A percentile compares a stretch with the other conserved stretches of the same genome.
phyloP scores from a whole-genome alignment of 2,888 invertebrate species.

The Cosmopolites sordidus region DNA sequence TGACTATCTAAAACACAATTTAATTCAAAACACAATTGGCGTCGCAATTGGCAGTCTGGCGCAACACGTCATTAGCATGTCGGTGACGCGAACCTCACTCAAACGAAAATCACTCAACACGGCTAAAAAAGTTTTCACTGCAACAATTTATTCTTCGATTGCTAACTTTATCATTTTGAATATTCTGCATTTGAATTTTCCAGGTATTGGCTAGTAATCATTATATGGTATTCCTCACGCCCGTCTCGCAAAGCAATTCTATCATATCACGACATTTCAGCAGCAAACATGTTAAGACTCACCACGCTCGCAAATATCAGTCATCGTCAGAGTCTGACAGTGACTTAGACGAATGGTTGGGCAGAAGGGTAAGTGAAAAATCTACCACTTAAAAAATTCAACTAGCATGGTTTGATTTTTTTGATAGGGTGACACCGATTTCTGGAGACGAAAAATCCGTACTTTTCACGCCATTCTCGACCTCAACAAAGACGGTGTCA shows the following conservation, averaged over 20 bases:
- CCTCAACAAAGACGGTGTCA: conserved; percentile 80
- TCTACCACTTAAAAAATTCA: no score
- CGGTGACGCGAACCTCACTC: no score
- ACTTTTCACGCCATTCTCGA: conserved; percentile 79
- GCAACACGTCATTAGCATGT: no score
- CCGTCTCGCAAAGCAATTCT: conserved; percentile 5
- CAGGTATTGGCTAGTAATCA: conserved; percentile 25
- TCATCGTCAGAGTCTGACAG: conserved; percentile 53
- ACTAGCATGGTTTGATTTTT: no score
- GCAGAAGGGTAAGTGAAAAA: conserved; percentile 36
- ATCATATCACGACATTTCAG: conserved; percentile 45
- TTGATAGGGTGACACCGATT: conserved; percentile 55
- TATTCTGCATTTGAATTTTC: conserved; percentile 18
- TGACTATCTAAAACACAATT: no score
- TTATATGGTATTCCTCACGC: conserved; percentile 16
- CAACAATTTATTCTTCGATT: no score
- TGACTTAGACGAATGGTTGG: conserved; percentile 58
- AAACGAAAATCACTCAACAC: no score
- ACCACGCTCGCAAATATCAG: conserved; percentile 47
- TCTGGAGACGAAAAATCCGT: conserved; percentile 83
- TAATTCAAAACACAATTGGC: no score
- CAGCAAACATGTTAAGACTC: conserved; percentile 45
- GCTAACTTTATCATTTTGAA: no score
- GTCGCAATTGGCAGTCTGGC: no score
- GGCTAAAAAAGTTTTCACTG: no score